Conservation (phyloP, 2,888 invertebrate species). For the Perithous albicinctus region DNA sequence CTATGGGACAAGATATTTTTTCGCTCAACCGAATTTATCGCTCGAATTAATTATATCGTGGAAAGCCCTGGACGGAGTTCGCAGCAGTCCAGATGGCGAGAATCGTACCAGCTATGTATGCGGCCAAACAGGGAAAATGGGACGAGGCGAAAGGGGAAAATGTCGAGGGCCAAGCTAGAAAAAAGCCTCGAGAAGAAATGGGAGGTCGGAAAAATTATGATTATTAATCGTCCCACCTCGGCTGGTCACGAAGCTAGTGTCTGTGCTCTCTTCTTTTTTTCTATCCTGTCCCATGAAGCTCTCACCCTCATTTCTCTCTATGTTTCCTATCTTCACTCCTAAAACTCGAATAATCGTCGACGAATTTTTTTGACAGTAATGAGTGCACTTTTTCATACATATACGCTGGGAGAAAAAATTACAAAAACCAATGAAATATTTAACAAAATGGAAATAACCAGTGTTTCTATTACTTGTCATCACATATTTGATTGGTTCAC, state of each 20-base stretch:
- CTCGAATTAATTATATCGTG: constrained; percentile 73
- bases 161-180: constrained; percentile 14
- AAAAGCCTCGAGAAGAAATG: constrained; percentile 37
- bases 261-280: constrained; percentile 4
- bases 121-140: constrained; percentile 25
- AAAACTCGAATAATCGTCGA: constrained; percentile 55
- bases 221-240: constrained; percentile 70
- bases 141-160: constrained; percentile 39
- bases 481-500: too few species aligned
- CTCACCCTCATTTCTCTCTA: constrained; percentile 11
- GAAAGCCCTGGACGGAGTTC: constrained; percentile 45
- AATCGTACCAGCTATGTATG: constrained; percentile 65
- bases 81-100: constrained; percentile 69
- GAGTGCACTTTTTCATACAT: too few species aligned
- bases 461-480: too few species aligned
- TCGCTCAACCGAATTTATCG: constrained; percentile 73
- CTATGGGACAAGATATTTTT: constrained; percentile 43
- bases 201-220: constrained; percentile 68
- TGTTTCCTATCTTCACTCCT: constrained; percentile 21
- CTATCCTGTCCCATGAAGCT: not conserved
- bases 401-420: too few species aligned
- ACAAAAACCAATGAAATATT: too few species aligned
- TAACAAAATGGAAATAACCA: too few species aligned
- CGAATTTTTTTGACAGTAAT: constrained; percentile 36
- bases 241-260: constrained; percentile 42